Evolutionary conservation across 2,888 invertebrate species (phyloP).

Genomic region (Eupelmus urozonus): DNA sequence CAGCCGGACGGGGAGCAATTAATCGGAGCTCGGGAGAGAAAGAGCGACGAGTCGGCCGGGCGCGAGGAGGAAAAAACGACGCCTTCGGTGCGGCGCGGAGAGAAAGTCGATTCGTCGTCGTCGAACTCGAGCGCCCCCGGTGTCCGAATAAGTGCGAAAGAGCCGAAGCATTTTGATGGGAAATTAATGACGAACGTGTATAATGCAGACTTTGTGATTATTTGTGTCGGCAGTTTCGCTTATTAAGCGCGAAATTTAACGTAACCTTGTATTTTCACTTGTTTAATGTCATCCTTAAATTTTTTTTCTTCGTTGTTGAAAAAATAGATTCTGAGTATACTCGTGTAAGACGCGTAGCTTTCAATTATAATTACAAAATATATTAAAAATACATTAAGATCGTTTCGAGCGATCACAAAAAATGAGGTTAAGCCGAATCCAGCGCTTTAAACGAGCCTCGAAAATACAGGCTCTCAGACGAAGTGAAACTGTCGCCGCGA

Average conservation of each 20-base stretch:
- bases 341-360: too few relatives aligned
- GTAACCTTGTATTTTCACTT: background rate
- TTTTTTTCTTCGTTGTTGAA: background rate
- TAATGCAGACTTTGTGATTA: constrained; percentile 15
- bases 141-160: constrained; percentile 32
- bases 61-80: constrained; percentile 26
- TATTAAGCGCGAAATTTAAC: constrained; percentile 17
- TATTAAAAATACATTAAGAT: too few relatives aligned
- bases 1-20: constrained; percentile 32
- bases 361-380: too few relatives aligned
- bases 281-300: too few relatives aligned
- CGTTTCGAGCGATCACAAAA: background rate
- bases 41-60: background rate
- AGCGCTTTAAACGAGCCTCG: background rate
- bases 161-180: constrained; percentile 31
- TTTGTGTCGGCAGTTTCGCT: constrained; percentile 25
- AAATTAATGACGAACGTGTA: constrained; percentile 38
- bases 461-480: background rate
- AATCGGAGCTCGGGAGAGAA: constrained; percentile 28
- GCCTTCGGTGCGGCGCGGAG: background rate
- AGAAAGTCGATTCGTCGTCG: constrained; percentile 41
- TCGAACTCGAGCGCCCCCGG: background rate
- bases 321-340: too few relatives aligned
- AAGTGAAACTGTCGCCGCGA: constrained; percentile 3
- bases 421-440: background rate